These are phyloP conservation scores for Trachops cirrhosus DNA, from an alignment of 2,797 vertebrate species.

Conservation along the genomic window DNA sequence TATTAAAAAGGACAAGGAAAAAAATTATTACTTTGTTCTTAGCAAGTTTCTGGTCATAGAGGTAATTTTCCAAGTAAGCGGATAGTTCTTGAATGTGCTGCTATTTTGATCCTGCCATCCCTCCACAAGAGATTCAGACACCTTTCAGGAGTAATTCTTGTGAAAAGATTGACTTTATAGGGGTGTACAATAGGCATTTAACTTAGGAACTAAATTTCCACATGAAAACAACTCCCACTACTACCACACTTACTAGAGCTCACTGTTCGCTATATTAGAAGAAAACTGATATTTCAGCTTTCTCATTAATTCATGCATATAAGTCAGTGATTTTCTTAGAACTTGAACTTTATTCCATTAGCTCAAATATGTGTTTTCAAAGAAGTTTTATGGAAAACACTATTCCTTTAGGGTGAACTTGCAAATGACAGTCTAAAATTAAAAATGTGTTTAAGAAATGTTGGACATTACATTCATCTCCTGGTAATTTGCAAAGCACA, in stretches of 20 bases:
- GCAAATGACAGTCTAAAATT: neutral
- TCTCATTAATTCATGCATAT: neutral
- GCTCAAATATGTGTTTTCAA: neutral
- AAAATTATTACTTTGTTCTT: conserved; percentile 23
- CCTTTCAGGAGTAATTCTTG: neutral
- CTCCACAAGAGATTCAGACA: neutral
- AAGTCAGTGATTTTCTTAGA: neutral
- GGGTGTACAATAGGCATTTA: neutral
- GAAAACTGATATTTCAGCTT: neutral
- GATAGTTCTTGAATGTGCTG: neutral
- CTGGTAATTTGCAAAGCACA: neutral
- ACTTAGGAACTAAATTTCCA: conserved; percentile 26
- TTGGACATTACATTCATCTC: neutral
- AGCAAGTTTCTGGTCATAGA: conserved; percentile 39
- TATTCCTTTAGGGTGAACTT: neutral
- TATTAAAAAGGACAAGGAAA: neutral
- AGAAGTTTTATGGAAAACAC: neutral
- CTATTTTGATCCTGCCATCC: neutral
- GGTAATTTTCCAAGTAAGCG: conserved; percentile 41
- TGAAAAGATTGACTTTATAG: neutral
- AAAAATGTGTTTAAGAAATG: neutral
- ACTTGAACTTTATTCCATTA: neutral
- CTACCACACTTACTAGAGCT: neutral
- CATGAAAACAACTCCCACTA: neutral
- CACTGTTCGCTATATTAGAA: neutral